Evolutionary conservation across 2,888 invertebrate species (phyloP), one percentile per base, ranked within the genome.

Genomic region (Gymnocheta viridis): DNA sequence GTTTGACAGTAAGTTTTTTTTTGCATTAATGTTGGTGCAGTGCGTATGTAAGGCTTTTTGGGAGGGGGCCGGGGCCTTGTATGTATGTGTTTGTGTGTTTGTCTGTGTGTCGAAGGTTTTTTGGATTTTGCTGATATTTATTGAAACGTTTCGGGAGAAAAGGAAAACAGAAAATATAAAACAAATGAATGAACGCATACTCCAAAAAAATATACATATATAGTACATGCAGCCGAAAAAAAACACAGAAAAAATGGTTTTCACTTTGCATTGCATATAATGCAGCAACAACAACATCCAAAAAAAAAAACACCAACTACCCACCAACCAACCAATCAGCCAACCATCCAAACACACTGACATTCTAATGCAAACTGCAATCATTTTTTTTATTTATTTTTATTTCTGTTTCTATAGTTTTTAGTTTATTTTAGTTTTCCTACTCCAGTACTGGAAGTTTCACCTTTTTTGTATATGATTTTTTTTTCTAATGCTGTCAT

Each of bases 401-500:
- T 22, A 27, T 49, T 35, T 22, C 17, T 19, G 10, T 35, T 49
- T 47, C 24, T 35, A 17, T 60, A 41, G n/a, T 38, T 24, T 80
- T 80, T 69, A 77, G 79, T 79, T 79, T 74, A 56, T 82, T 82
- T 77, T 70, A 74, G 74, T 67, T 82, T 79, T 70, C 49, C 58
- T 83, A 76, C 83, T 81, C 67, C 73, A 84, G 47, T 77, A 77
- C 80, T 84, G 84, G 77, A 84, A 81, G 84, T 84, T 77, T 84
- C 80, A 81, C 80, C 60, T 73, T 76, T 67, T 80, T 73, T 58
- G 22, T 27, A 6, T 38, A 27, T 41, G 56, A 17, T 24, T 35
- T 27, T 49, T 47, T 70, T 47, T 24, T 44, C 5, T 56, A 47
- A 47, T 62, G 41, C n/a, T n/a, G n/a, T n/a, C n/a, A 38, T 24